Base-by-base conservation (phyloP, 2,888 invertebrate species). In the Aquatica leii region DNA sequence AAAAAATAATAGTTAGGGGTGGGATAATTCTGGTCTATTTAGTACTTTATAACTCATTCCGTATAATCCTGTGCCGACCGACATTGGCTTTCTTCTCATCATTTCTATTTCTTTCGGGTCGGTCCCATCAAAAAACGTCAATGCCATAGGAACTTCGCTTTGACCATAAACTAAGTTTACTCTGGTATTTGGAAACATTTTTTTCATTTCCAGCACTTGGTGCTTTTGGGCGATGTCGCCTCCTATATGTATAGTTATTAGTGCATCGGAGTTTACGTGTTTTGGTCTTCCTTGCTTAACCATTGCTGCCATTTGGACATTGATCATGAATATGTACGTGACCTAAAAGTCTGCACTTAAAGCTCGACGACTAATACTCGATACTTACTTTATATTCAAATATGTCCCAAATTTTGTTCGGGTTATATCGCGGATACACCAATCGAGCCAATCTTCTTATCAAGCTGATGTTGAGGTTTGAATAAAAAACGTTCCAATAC, bases 401-500 rank as follows among this genome's bases (percentile, higher is more conserved):
- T 18, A 69, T 46, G 0, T 52, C 18, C 69, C 69, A 69, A 4
- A 60, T 18, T 18, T 61, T 64, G 40, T 62, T 59, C 11, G 66
- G 59, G 40, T 43, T 53, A 37, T 64, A 69, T 49, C 62, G 59
- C 6, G 57, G 49, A 31, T 57, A 31, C 5, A 68, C 35, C 14
- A 55, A 41, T 11, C 69, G 49, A n/a, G 48, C 14, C 20, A 58
- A 64, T 12, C 67, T 66, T 52, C 55, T 68, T 2, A 66, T 18
- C 1, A 41, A 66, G 24, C 63, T 51, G 8, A 59, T 63, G 1
- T 66, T 66, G 12, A 75, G 56, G 17, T 70, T 61, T n/a, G 75
- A 5, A n/a, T 72, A 66, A 4, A 73, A 66, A 8, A 78, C 77
- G 34, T 78, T 74, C 79, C 79, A 79, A 54, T 78, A 78, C 4